Evolutionary conservation across 2,113 vertebrate genomes (phyloP), one percentile per base, ranked within the genome.

Genomic region (Scartelaos histophorus): DNA sequence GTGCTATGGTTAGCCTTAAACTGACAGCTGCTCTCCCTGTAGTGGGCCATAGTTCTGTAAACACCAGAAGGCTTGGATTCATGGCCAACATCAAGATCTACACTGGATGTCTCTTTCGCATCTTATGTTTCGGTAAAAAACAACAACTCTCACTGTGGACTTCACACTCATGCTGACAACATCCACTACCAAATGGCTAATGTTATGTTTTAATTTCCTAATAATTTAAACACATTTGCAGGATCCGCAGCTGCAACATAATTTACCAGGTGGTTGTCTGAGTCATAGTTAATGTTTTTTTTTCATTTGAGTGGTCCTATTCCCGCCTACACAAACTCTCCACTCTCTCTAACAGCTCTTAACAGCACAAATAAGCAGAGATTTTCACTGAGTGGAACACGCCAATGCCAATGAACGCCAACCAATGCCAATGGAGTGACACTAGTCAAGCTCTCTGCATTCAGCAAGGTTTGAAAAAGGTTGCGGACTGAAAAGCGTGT

Each of bases 21-120:
- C 80, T 78, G 91, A 89, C 92, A 92, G 88, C 90, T 93, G 92
- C 90, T 89, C 85, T 82, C 90, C 62, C 85, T 57, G 81, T 69
- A 70, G 90, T 89, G 51, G 79, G 70, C 71, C 46, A 12, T 56
- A 61, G 61, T 71, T 83, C 80, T 77, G 88, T 91, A 90, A 92
- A 92, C 90, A 92, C 88, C 92, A 93, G 89, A 92, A 78, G 91
- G 90, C 70, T 67, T 68, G 74, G 38, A 74, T 12, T 73, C 21
- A 15, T 67, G 74, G 85, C 90, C 89, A 90, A 88, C 66, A 74
- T 69, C 77, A 69, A 70, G 70, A 69, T 47, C 13, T 78, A 67
- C 51, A 62, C 64, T 56, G 67, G 77, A 78, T 67, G 73, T 78
- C 68, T 69, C 82, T 68, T 46, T 49, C 70, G 47, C 70, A 69